Conservation (phyloP, 2,797 vertebrate genomes). For the Pyrocephalus nanus region DNA sequence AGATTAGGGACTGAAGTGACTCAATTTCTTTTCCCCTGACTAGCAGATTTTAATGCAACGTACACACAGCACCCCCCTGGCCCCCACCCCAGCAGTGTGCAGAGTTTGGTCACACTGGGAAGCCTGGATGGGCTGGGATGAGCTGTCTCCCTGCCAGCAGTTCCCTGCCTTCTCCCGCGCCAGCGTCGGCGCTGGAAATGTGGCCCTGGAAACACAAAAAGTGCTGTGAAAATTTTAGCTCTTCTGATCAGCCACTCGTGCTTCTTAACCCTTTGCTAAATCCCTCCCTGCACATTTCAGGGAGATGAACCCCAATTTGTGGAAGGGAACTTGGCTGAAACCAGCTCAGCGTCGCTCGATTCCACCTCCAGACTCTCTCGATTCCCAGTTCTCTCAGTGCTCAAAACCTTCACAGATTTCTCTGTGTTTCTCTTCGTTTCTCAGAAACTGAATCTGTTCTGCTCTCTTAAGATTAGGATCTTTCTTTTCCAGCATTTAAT, state of each 20-base stretch:
- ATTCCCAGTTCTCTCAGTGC: neutral
- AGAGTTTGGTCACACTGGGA: neutral
- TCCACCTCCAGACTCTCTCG: neutral
- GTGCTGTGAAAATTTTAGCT: neutral
- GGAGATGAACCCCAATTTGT: neutral
- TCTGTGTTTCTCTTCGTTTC: neutral
- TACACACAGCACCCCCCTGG: fast-evolving
- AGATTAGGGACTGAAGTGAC: neutral
- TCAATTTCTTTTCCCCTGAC: fast-evolving
- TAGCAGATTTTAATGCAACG: neutral
- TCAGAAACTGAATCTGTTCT: neutral
- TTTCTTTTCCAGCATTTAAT: conserved; percentile 18
- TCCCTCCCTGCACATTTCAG: neutral
- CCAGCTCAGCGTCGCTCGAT: neutral
- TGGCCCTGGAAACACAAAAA: neutral
- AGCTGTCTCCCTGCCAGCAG: neutral
- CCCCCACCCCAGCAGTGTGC: neutral
- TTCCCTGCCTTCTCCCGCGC: neutral
- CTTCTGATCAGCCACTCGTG: neutral
- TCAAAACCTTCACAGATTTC: neutral
- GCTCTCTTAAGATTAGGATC: conserved; percentile 13
- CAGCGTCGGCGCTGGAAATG: fast-evolving
- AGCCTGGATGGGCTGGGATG: neutral
- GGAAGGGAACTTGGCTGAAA: neutral
- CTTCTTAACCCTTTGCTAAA: neutral